Evolutionary conservation across 2,797 vertebrate species (phyloP), one percentile per base, ranked within the genome.

Genomic region (Anas bahamensis): DNA sequence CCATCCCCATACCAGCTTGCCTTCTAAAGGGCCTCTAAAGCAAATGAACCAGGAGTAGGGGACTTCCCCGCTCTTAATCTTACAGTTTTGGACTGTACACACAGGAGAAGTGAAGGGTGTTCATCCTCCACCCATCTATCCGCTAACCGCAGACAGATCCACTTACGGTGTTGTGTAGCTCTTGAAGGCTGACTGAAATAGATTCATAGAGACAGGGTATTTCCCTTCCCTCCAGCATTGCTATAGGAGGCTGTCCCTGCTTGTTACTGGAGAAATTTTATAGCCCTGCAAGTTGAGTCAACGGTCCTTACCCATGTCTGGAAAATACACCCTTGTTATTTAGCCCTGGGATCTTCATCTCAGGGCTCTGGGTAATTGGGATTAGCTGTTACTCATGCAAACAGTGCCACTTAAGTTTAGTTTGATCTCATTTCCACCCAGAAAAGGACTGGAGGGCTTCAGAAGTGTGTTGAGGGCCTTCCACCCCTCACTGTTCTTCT

Each of bases 231-330:
- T 87, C 68, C 52, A 91, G 93, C 82, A 28, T 33, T 77, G 84
- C 96, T 96, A n/a, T 21, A 86, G 82, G 92, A 89, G 15, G 66
- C 89, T 94, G 91, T 94, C 94, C 73, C 71, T 94, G 79, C 84
- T 92, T 93, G 94, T 96, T 96, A 89, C 37, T 84, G 46, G 55
- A 94, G 70, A 95, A 91, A 90, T 83, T 86, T 91, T 91, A 88
- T 48, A 88, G 73, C 41, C 59, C 73, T 87, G 56, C 82, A 83
- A 91, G 80, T 82, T 90, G 90, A 86, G 83, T 88, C 92, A 95
- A 89, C 52, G 60, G 55, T 84, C 64, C 93, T 88, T 89, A 64
- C 35, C 50, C 70, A 68, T 4, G 42, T 52, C 60, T 68, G 64
- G 60, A 39, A 95, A 92, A 90, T 80, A 2, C 23, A 50, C 28